Percentiles rank a stretch among this genome's conserved stretches.
phyloP scores from a whole-genome alignment of 1,140 invertebrate species.

The Diploscapter pachys region DNA sequence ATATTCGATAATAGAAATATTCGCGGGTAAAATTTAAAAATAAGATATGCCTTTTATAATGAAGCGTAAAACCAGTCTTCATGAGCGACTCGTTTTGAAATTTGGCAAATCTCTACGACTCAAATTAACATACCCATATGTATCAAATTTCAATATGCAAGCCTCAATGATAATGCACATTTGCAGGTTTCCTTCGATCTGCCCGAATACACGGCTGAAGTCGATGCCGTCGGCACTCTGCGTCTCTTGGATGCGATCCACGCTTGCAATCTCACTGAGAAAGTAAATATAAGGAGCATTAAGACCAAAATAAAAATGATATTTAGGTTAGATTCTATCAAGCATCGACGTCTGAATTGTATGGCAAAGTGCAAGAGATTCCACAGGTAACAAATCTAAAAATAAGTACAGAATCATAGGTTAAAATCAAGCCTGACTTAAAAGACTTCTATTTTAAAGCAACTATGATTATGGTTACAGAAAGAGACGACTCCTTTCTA shows the following conservation, averaged over 20 bases:
- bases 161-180: not conserved
- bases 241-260: conserved; percentile 89
- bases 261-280: conserved; percentile 79
- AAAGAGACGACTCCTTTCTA: conserved; percentile 98
- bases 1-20: too few relatives aligned
- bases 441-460: too few relatives aligned
- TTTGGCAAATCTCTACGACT: too few relatives aligned
- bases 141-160: too few relatives aligned
- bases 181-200: conserved; percentile 85
- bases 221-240: conserved; percentile 94
- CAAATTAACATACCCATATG: too few relatives aligned
- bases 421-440: too few relatives aligned
- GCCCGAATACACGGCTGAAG: conserved; percentile 97
- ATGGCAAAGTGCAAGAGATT: conserved; percentile 91
- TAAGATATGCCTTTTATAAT: too few relatives aligned
- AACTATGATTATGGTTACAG: conserved; percentile 12
- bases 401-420: too few relatives aligned
- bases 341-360: conserved; percentile 95
- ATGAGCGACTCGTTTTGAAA: too few relatives aligned
- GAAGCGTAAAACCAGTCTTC: too few relatives aligned
- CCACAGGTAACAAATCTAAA: conserved; percentile 65
- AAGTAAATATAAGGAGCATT: conserved; percentile 62
- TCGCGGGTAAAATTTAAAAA: too few relatives aligned
- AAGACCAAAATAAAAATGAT: too few relatives aligned
- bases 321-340: conserved; percentile 78